These are phyloP conservation scores for Stylophora pistillata DNA, from an alignment of 64 coral and sea anemone species.

Conservation along the genomic window DNA sequence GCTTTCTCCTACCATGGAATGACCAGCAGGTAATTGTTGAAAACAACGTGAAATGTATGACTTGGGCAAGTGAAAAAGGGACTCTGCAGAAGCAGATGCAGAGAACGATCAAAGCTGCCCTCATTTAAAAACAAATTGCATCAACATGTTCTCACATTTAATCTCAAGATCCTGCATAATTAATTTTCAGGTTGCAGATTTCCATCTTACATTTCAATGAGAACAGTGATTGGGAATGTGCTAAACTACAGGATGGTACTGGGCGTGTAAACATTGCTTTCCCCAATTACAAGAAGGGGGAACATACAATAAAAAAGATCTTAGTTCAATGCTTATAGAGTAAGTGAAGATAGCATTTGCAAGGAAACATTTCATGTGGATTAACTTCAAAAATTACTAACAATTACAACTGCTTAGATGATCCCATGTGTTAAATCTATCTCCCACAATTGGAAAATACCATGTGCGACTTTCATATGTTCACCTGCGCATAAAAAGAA, in stretches of 20 bases:
- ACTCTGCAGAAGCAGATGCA: neutral
- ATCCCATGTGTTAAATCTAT: too few species aligned
- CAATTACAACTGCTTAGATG: too few species aligned
- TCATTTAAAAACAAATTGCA: neutral
- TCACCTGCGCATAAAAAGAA: too few species aligned
- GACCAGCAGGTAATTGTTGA: conserved; percentile 34
- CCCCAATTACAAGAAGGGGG: conserved; percentile 22
- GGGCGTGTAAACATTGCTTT: conserved; percentile 8
- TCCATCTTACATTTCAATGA: conserved; percentile 48
- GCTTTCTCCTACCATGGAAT: conserved; percentile 61
- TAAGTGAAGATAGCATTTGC: too few species aligned
- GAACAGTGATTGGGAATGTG: neutral
- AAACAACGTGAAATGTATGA: neutral
- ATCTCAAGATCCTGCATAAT: neutral
- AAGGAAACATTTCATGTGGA: too few species aligned
- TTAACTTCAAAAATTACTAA: too few species aligned
- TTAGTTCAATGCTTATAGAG: neutral
- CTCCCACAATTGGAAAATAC: too few species aligned
- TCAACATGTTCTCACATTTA: neutral
- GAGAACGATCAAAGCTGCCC: neutral
- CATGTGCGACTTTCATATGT: too few species aligned
- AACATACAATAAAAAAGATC: neutral
- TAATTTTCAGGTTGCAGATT: conserved; percentile 35
- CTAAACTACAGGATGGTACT: neutral
- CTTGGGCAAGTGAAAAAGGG: too few species aligned